A percentile compares a stretch with the other conserved stretches of the same genome.
Evolutionary conservation across 2,797 vertebrate species (phyloP).

Genomic region (Tauraco hartlaubi): DNA sequence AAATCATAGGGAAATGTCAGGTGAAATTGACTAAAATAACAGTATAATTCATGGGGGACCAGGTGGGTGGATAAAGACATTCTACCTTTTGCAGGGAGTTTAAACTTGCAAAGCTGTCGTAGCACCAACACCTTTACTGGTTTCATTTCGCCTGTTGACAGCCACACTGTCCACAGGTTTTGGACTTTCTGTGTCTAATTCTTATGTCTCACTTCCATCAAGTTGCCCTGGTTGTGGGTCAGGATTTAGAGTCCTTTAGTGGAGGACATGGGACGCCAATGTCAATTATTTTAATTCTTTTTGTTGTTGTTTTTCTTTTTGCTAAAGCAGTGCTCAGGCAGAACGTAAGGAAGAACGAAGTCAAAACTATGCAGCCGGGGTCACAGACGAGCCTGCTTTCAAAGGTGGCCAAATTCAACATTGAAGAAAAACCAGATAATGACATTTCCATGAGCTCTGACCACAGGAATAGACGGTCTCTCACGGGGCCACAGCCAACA

Average conservation of each 20-base stretch:
- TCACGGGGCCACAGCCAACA: neutral
- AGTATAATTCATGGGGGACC: conserved; percentile 75
- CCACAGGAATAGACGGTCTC: neutral
- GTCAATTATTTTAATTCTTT: neutral
- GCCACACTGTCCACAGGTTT: neutral
- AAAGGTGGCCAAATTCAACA: neutral
- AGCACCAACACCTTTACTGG: conserved; percentile 30
- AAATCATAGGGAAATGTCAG: conserved; percentile 85
- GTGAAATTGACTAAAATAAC: conserved; percentile 85
- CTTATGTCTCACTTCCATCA: neutral
- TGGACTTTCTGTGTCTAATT: neutral
- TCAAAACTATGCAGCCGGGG: neutral
- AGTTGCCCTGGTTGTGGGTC: neutral
- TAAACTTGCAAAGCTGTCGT: conserved; percentile 74
- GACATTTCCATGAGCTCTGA: neutral
- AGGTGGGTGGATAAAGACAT: conserved; percentile 71
- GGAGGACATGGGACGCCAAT: neutral
- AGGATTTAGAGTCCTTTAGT: neutral
- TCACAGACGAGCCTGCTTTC: neutral
- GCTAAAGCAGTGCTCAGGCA: neutral
- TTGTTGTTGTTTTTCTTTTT: neutral
- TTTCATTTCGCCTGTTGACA: conserved; percentile 45
- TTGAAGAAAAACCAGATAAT: neutral
- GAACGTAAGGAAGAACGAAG: neutral
- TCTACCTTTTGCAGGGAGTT: conserved; percentile 64